Base-by-base conservation (phyloP, 2,113 vertebrate species). In the Notiomystis cincta region DNA sequence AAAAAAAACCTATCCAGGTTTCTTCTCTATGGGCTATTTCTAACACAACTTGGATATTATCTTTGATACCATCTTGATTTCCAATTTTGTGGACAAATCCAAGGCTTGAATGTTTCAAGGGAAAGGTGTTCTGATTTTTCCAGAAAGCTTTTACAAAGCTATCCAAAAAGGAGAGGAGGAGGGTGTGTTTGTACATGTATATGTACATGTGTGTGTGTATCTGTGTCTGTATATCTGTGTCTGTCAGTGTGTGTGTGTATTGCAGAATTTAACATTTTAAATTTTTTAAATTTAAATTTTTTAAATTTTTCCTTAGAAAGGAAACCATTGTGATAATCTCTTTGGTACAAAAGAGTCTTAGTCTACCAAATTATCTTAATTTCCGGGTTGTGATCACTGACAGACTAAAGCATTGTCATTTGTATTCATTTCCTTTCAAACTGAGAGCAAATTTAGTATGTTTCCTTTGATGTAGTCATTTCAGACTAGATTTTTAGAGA, bases 391-490 rank as follows among this genome's bases (percentile, higher is more conserved):
- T 70, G 33, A 66, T 85, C 75, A 66, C 66, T 91, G 37, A 65
- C 50, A 93, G 35, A 90, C 25, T 87, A 69, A 82, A 61, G 35
- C 24, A 19, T 64, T 80, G 62, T 47, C 38, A 47, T 95, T 94
- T 91, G 44, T 92, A 60, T 90, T 95, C 13, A 81, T 88, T 90
- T 93, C 44, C 35, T 93, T 51, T 82, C 54, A 38, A 69, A 80
- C 60, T 65, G 66, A 93, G 62, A 94, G 38, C 42, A 85, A 72
- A 76, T 82, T 50, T 84, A 19, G 65, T 42, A 3, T 60, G 24
- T 80, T 87, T 93, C 53, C 90, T 97, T 84, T 79, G 65, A 87
- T 64, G n/a, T 51, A 76, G 47, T 91, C 3, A 24, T 75, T 95
- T 91, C 24, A 15, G 20, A 82, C 65, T 80, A 70, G 38, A n/a